Evolutionary conservation across 2,113 vertebrate species (phyloP).

Genomic region (Pelvicachromis taeniatus): DNA sequence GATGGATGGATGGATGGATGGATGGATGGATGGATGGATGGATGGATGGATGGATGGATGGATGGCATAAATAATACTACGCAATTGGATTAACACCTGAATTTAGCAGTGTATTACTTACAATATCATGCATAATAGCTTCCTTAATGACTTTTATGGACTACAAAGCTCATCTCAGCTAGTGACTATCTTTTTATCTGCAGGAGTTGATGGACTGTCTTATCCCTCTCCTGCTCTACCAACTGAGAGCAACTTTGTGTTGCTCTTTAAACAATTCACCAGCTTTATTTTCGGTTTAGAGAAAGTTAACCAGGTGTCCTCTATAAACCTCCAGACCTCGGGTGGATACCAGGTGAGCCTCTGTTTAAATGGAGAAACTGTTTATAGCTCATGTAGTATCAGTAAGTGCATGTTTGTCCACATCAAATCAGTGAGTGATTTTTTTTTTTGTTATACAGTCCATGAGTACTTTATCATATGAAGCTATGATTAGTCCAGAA

Average conservation of each 20-base stretch:
- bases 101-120: neutral
- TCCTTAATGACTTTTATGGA: rapidly evolving
- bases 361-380: conserved; percentile 11
- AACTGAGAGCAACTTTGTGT: conserved; percentile 79
- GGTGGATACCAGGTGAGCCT: conserved; percentile 70
- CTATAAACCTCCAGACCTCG: neutral
- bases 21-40: no score
- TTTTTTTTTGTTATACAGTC: rapidly evolving
- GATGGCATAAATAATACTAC: neutral
- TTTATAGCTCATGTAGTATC: neutral
- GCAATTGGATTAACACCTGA: neutral
- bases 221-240: conserved; percentile 80
- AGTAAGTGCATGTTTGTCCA: neutral
- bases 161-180: neutral
- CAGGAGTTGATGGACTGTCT: conserved; percentile 80
- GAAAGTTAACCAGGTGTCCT: neutral
- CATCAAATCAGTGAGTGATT: neutral
- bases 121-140: neutral
- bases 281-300: conserved; percentile 53
- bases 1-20: neutral
- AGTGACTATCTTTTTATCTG: neutral
- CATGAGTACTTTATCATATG: neutral
- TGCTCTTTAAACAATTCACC: conserved; percentile 69
- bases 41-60: no score
- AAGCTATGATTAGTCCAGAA: neutral